A percentile compares a stretch with the other conserved stretches of the same genome.
Conservation (phyloP, 2,113 vertebrate species). For the Acinonyx jubatus region DNA sequence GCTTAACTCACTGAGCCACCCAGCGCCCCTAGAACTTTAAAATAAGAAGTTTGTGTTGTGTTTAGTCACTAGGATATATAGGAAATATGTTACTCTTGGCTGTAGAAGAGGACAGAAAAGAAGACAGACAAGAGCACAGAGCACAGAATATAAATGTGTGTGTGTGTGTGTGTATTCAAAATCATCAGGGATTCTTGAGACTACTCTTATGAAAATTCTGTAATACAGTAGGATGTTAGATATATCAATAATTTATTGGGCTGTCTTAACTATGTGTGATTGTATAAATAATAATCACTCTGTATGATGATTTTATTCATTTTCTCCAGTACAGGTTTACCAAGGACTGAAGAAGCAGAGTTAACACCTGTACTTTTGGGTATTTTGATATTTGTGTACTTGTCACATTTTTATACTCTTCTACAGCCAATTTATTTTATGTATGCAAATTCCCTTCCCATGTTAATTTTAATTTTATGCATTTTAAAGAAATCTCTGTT, state of each 20-base stretch:
- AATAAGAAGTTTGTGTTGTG: background rate
- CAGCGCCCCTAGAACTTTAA: background rate
- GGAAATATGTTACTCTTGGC: background rate
- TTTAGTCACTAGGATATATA: background rate
- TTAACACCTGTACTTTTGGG: background rate
- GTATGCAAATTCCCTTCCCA: background rate
- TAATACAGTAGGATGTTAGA: background rate
- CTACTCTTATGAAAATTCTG: background rate
- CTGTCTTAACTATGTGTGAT: background rate
- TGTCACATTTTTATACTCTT: background rate
- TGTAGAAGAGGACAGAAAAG: background rate
- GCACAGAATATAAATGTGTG: background rate
- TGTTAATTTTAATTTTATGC: constrained; percentile 42
- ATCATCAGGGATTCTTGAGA: background rate
- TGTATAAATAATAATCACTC: background rate
- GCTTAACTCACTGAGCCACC: too few species aligned
- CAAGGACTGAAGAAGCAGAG: background rate
- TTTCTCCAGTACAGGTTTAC: background rate
- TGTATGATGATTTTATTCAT: background rate
- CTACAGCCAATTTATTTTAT: background rate
- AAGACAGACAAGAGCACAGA: background rate
- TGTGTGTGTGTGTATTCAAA: background rate
- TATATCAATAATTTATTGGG: background rate
- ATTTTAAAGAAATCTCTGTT: constrained; percentile 41
- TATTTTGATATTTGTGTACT: background rate